Evolutionary conservation across 30 jellyfish, hydroid and myxozoan genomes (phyloP), one percentile per base, ranked within the genome.

Genomic region (Aurelia sp.): DNA sequence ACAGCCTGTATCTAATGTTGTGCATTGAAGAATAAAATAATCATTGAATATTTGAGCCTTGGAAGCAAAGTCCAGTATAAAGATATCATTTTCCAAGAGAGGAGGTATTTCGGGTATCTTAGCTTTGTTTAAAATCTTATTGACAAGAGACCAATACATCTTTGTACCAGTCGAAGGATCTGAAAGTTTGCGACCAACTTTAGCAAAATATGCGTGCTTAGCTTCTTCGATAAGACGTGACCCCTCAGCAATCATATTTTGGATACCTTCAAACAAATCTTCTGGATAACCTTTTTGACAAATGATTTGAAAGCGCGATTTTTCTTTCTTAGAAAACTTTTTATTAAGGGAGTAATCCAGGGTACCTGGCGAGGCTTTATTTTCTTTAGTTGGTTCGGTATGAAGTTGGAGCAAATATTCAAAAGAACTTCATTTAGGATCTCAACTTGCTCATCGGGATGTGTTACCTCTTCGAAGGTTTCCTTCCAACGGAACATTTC

Each of bases 391-490:
- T 72, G 48, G 87, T 85, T 73, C 12, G 82, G 89, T 50, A 73
- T 76, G 15, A 85, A 85, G 76, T 74, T 85, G 17, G 83, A 62
- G 73, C 55, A 85, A 22, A 73, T 85, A 60, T 85, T 85, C 62
- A 85, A 66, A 13, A 85, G 57, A 74, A 62, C 72, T 62, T 78
- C 80, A 78, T 78, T 78, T 3, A 80, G 83, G 19, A 57, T 21
- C 50, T 33, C 40, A 47, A 66, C 83, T 64, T 80, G 90, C 63
- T 30, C 48, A 51, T 48, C 60, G 18, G 82, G 74, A 69, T 83
- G 20, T 65, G 31, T 13, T n/a, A 59, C 64, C 50, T 23, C 48
- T 30, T 48, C 41, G 18, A 80, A 53, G 10, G 21, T 48, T 80
- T 80, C 76, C 47, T 58, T 44, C 90, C 90, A 69, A 59, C 44